Conservation (phyloP, 2,113 vertebrate species). For the Apodemus speciosus region DNA sequence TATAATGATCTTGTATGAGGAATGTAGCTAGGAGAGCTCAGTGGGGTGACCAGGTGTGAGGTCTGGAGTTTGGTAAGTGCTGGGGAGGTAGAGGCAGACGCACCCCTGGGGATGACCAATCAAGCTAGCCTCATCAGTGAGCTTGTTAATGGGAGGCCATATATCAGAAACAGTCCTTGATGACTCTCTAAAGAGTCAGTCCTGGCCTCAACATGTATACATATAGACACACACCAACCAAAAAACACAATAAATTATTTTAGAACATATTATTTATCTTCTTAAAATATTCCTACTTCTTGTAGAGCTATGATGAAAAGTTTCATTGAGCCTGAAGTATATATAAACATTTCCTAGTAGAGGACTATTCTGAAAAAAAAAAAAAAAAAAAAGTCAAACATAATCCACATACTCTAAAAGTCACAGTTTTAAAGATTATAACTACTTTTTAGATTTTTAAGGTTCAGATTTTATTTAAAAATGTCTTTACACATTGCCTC, state of each 20-base stretch:
- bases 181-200: not conserved
- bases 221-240: not conserved
- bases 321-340: conserved; percentile 25
- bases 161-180: not conserved
- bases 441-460: not conserved
- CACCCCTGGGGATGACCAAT: not conserved
- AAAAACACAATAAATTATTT: not conserved
- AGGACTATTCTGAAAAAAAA: not conserved
- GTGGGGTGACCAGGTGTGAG: not conserved
- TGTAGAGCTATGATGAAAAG: not conserved
- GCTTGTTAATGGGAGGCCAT: not conserved
- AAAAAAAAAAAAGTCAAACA: not conserved
- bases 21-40: not conserved
- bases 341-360: conserved; percentile 11
- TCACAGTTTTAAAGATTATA: not conserved
- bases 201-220: not conserved
- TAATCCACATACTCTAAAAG: conserved; percentile 10
- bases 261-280: conserved; percentile 3
- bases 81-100: not conserved
- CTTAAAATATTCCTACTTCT: not conserved
- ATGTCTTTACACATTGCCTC: not conserved
- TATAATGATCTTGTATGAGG: not conserved
- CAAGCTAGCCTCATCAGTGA: not conserved
- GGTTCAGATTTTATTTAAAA: not conserved
- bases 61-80: not conserved